A percentile compares a stretch with the other conserved stretches of the same genome.
These are phyloP conservation scores for Anodontia alba DNA, from an alignment of 2,888 invertebrate genomes.

Conservation along the genomic window DNA sequence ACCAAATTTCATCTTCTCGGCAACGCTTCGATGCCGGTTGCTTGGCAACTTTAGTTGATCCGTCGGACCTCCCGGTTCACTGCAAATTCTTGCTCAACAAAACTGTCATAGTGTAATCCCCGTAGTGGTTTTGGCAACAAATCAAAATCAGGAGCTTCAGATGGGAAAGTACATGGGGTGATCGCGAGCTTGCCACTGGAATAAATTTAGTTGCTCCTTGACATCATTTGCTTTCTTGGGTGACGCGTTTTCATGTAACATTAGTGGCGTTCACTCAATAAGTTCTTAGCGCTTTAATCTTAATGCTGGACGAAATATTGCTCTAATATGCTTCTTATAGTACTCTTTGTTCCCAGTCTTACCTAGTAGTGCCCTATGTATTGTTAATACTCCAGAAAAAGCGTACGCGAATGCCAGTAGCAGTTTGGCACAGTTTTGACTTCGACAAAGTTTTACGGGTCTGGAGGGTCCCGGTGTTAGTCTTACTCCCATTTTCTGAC, in stretches of 20 bases:
- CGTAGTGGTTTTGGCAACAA: background rate
- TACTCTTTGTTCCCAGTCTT: too few species aligned
- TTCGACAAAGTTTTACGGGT: background rate
- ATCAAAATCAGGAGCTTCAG: background rate
- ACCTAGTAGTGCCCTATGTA: background rate
- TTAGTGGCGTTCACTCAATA: too few species aligned
- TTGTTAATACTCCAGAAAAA: background rate
- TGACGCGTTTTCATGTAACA: too few species aligned
- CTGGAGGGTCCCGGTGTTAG: background rate
- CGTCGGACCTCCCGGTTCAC: constrained; percentile 10
- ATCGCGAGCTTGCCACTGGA: background rate
- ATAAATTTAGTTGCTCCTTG: too few species aligned
- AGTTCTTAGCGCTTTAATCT: too few species aligned
- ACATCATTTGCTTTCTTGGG: too few species aligned
- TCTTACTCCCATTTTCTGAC: too few species aligned
- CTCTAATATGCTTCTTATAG: background rate
- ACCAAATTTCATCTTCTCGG: background rate
- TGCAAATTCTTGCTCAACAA: background rate
- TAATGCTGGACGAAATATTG: background rate
- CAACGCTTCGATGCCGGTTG: background rate
- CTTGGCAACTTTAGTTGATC: constrained; percentile 2
- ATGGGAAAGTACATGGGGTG: background rate
- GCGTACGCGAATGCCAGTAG: too few species aligned
- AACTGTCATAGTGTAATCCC: background rate
- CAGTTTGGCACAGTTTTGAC: background rate